phyloP scores from a whole-genome alignment of 2,888 invertebrate genomes.

The Acrobasis suavella region DNA sequence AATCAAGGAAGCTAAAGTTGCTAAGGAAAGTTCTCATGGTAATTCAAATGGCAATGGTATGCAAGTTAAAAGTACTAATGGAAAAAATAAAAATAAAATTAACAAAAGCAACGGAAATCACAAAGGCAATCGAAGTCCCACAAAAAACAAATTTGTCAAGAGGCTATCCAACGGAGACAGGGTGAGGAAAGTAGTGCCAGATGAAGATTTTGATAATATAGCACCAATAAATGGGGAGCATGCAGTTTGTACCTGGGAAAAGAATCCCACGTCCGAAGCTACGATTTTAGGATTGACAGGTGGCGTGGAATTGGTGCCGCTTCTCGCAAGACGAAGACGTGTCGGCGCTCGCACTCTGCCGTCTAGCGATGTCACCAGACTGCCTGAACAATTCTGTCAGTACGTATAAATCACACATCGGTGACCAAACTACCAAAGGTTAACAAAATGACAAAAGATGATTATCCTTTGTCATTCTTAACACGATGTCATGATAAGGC shows the following conservation, averaged over 20 bases:
- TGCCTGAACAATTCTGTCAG: slow-evolving; percentile 70
- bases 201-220: slow-evolving; percentile 45
- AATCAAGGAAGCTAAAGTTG: slow-evolving; percentile 32
- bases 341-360: slow-evolving; percentile 73
- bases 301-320: slow-evolving; percentile 89
- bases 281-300: slow-evolving; percentile 78
- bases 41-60: neutral
- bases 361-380: slow-evolving; percentile 74
- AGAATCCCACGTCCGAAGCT: slow-evolving; percentile 67
- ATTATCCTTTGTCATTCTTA: slow-evolving; percentile 36
- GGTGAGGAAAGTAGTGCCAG: slow-evolving; percentile 48
- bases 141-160: slow-evolving; percentile 61
- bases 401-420: slow-evolving; percentile 47
- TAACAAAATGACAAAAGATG: slow-evolving; percentile 30
- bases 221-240: slow-evolving; percentile 30
- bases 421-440: slow-evolving; percentile 26
- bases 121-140: slow-evolving; percentile 49
- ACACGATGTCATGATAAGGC: slow-evolving; percentile 21
- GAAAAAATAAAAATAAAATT: slow-evolving; percentile 17
- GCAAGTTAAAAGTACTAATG: slow-evolving; percentile 8
- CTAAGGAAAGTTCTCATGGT: neutral
- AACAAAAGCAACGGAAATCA: slow-evolving; percentile 29
- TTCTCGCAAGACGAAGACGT: slow-evolving; percentile 85
- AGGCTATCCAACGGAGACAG: slow-evolving; percentile 62
- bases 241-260: slow-evolving; percentile 38